These are phyloP conservation scores for Urocolius indicus DNA, from an alignment of 2,113 vertebrate species.

Conservation along the genomic window DNA sequence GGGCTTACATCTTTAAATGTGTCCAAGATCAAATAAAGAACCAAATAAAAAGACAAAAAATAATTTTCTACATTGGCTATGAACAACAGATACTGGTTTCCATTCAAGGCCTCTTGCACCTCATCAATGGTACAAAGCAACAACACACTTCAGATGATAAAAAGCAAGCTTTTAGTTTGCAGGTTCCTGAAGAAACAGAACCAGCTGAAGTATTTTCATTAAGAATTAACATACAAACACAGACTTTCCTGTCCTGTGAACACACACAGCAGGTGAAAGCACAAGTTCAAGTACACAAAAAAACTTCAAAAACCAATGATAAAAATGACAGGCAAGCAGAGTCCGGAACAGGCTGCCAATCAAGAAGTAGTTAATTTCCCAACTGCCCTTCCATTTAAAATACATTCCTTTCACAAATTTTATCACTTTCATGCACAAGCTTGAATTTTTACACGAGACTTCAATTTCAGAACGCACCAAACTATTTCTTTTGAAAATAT, in stretches of 20 bases:
- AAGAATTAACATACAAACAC: background rate
- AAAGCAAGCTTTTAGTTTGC: background rate
- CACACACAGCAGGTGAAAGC: background rate
- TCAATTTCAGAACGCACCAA: background rate
- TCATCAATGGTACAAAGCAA: background rate
- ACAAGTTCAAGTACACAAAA: background rate
- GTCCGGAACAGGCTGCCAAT: background rate
- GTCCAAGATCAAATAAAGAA: constrained; percentile 54
- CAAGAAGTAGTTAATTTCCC: background rate
- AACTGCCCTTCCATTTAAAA: background rate
- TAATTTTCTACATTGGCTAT: background rate
- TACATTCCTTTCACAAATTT: background rate
- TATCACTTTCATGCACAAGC: background rate
- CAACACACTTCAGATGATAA: background rate
- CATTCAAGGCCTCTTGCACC: background rate
- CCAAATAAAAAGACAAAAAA: constrained; percentile 41
- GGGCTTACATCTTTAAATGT: constrained; percentile 49
- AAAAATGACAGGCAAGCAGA: background rate
- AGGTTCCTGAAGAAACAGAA: background rate
- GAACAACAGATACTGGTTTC: background rate
- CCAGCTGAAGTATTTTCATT: background rate
- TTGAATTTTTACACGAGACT: background rate
- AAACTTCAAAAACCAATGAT: background rate
- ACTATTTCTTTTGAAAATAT: background rate
- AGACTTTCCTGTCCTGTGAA: background rate